Evolutionary conservation across 2,888 invertebrate species (phyloP).

Genomic region (Drosophila acutilabella): DNA sequence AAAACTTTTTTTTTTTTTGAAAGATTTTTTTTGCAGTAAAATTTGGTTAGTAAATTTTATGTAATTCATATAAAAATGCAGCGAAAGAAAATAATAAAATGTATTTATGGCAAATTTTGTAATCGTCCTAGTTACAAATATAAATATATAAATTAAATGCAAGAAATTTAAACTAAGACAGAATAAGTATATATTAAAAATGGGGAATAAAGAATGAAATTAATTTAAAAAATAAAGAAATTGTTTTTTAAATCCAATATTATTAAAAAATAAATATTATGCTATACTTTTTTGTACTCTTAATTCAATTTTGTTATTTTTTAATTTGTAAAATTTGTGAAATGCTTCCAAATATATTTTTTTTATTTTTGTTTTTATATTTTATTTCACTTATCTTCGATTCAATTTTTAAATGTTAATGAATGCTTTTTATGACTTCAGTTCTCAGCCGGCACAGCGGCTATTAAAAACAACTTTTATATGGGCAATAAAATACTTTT

Average conservation of each 20-base stretch:
- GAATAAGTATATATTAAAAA: conserved; percentile 30
- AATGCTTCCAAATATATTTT: too few relatives aligned
- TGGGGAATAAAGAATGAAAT: conserved; percentile 30
- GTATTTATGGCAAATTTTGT: conserved; percentile 64
- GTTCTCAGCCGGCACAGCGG: conserved; percentile 56
- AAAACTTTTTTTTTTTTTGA: too few relatives aligned
- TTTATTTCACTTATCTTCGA: conserved; percentile 1
- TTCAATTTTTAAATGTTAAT: conserved; percentile 55
- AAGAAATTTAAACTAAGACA: conserved; percentile 19
- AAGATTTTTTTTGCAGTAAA: too few relatives aligned
- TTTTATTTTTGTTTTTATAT: conserved; percentile 39
- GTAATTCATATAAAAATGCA: neutral
- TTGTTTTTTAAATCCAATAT: neutral
- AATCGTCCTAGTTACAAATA: conserved; percentile 72
- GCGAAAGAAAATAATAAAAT: conserved; percentile 9
- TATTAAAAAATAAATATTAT: too few relatives aligned
- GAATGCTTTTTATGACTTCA: conserved; percentile 61
- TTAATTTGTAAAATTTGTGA: too few relatives aligned
- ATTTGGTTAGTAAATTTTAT: neutral
- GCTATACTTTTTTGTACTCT: too few relatives aligned
- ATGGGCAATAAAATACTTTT: conserved; percentile 51
- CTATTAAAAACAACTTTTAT: conserved; percentile 76
- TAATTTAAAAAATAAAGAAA: neutral
- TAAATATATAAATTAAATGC: conserved; percentile 27
- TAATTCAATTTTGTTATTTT: too few relatives aligned